phyloP scores from a whole-genome alignment of 2,113 vertebrate species.

The Eubucco bourcierii region DNA sequence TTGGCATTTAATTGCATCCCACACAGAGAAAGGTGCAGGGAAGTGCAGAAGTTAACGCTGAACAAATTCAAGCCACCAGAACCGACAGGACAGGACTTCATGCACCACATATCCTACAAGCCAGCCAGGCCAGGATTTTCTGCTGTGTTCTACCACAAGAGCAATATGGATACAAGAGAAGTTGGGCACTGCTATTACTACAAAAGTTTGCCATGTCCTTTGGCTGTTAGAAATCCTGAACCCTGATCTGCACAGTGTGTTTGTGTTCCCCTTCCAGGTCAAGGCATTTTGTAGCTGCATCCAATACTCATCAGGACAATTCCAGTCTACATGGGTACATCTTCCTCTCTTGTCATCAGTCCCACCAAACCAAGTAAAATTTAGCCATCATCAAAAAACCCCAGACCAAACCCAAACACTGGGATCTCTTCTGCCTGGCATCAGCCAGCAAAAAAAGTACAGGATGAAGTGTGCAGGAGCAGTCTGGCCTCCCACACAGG shows the following conservation, averaged over 20 bases:
- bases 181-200: not conserved
- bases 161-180: not conserved
- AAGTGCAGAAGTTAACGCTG: not conserved
- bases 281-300: not conserved
- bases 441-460: not conserved
- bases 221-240: not conserved
- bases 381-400: not conserved
- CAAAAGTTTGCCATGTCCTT: conserved; percentile 19
- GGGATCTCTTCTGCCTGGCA: not conserved
- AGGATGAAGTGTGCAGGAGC: not conserved
- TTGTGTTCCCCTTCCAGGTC: not conserved
- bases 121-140: not conserved
- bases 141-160: not conserved
- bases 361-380: not conserved
- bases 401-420: not conserved
- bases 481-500: not conserved
- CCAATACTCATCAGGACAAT: not conserved
- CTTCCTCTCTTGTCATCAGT: not conserved
- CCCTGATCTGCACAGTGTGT: not conserved
- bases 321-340: not conserved
- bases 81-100: not conserved
- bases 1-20: not conserved
- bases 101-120: not conserved
- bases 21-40: not conserved
- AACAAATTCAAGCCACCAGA: not conserved